Evolutionary conservation across 2,888 invertebrate species (phyloP), one percentile per base, ranked within the genome.

Genomic region (Phymatocera aterrima): DNA sequence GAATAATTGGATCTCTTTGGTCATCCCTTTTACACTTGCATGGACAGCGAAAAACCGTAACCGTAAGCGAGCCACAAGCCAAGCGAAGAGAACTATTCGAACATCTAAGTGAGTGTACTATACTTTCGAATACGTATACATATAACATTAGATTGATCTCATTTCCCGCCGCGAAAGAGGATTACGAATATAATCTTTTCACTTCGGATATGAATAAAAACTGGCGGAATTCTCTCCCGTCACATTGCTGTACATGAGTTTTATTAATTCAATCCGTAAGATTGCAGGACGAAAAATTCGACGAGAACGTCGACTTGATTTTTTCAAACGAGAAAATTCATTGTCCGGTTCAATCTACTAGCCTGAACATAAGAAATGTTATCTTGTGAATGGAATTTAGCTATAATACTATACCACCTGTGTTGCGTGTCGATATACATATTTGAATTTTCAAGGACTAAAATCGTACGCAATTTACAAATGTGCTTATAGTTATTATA

Each of bases 1-100:
- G 95, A 0, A 95, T 95, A 68, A 95, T 95, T 81, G 95, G 95
- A 85, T 84, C 91, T 18, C 90, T 96, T 0, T 95, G 95, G 95
- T 90, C 93, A 0, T 92, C 93, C 0, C 88, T 93, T 0, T 91
- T 95, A 0, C 95, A 95, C 85, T 91, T 94, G 4, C 94, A 94
- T 60, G 95, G 95, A 0, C 94, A 95, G 84, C 91, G 93, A 40
- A 93, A 93, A 12, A 86, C 85, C 8, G 95, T 96, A 0, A 94
- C 94, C 0, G 92, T 95, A 5, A 94, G 94, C 0, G 95, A 95
- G 85, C 93, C 94, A 82, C 94, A 94, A 85, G 86, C 89, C 15
- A 86, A 83, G 74, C 85, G 92, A 40, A 85, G 87, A 51, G 12
- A 72, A 18, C 51, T 72, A 31, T 72, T 72, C 5, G 72, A 51